A percentile compares a stretch with the other conserved stretches of the same genome.
Conservation (phyloP, 1,140 invertebrate species). For the Hycleus cichorii region DNA sequence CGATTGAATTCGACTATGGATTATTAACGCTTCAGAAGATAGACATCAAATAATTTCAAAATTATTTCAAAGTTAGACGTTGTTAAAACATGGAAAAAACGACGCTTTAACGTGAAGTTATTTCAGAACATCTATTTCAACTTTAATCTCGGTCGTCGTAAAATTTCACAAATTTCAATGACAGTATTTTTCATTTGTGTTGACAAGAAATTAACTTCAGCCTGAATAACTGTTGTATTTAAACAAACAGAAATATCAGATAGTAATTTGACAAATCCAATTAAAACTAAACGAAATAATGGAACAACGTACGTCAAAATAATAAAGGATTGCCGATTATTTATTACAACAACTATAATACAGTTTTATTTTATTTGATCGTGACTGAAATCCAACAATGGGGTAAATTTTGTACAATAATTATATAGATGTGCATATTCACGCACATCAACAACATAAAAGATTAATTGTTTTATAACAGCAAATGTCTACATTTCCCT, state of each 20-base stretch:
- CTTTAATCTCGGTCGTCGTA: no score
- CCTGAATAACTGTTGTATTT: no score
- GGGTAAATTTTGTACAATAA: neutral
- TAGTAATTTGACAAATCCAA: neutral
- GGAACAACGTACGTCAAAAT: neutral
- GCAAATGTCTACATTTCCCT: slow-evolving; percentile 5
- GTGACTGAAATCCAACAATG: slow-evolving; percentile 6
- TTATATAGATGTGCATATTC: slow-evolving; percentile 6
- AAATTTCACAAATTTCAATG: no score
- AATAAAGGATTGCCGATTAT: neutral
- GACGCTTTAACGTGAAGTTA: no score
- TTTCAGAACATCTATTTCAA: no score
- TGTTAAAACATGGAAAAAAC: no score
- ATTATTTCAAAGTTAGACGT: no score
- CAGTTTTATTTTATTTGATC: slow-evolving; percentile 13
- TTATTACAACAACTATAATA: slow-evolving; percentile 3
- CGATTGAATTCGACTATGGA: no score
- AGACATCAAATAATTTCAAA: no score
- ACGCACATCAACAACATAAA: neutral
- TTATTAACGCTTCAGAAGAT: no score
- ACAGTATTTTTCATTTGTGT: no score
- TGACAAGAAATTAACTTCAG: no score
- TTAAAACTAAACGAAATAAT: neutral
- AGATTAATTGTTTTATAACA: slow-evolving; percentile 15
- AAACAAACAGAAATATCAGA: neutral